Evolutionary conservation across 1,140 invertebrate genomes (phyloP), one percentile per base, ranked within the genome.

Genomic region (Portunus trituberculatus): DNA sequence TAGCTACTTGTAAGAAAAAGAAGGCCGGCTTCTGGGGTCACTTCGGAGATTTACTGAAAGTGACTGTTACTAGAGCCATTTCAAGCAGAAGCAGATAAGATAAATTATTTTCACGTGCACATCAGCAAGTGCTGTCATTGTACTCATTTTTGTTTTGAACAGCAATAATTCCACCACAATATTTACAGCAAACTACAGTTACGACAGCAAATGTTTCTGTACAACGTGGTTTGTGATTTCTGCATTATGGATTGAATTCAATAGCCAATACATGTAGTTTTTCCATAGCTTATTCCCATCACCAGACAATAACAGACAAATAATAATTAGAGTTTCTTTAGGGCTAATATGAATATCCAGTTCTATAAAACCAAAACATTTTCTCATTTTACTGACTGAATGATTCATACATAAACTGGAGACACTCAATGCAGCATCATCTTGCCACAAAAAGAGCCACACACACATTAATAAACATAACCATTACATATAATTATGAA

Each of bases 181-280:
- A 6, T 7, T 76, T 76, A 59, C 52, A 59, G 52, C 52, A 14
- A 59, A 59, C 16, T 59, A 59, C 12, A 20, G 3, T 76, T 7
- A n/a, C 12, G 8, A 25, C 32, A 76, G n/a, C 39, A 91, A 31
- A 59, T 76, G 10, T 76, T 91, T 91, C 32, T 76, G 59, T 39
- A 91, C 59, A 76, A 29, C 28, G 39, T 76, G 67, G 67, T 16
- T 76, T 59, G 39, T 52, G 59, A 76, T 31, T 76, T 91, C 31
- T 28, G 67, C 48, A 32, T 76, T 20, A 91, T 91, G 28, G 59
- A 91, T 39, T 76, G 29, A 91, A 91, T 91, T 76, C 90, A 91
- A 91, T 46, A 87, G n/a, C 46, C n/a, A 39, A 91, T 91, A 91
- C 29, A 91, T 91, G 89, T 46, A 91, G 20, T 91, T 91, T 46